Evolutionary conservation across 2,888 invertebrate species (phyloP).

Genomic region (Yponomeuta evonymella): DNA sequence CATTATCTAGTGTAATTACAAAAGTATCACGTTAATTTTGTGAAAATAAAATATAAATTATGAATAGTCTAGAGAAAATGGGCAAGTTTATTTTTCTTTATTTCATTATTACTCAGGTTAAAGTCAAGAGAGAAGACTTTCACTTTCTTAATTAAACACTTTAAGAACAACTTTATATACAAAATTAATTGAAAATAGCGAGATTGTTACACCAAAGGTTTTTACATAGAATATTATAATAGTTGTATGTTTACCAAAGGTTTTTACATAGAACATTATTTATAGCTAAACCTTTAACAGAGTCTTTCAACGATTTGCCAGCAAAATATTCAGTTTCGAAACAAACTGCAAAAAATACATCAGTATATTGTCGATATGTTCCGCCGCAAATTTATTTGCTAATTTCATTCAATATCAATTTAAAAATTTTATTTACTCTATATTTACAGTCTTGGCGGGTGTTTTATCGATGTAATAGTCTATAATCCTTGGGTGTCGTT

Average conservation of each 20-base stretch:
- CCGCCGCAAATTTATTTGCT: constrained; percentile 42
- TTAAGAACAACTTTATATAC: background rate
- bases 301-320: no score
- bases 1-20: background rate
- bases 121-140: background rate
- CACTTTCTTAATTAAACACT: background rate
- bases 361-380: constrained; percentile 69
- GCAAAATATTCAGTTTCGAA: background rate
- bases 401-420: constrained; percentile 39
- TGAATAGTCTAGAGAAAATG: background rate
- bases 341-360: background rate
- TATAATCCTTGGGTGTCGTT: constrained; percentile 52
- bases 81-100: background rate
- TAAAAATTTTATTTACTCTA: constrained; percentile 22
- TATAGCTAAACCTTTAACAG: no score
- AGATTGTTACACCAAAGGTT: no score
- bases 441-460: constrained; percentile 52
- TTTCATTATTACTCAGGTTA: background rate
- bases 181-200: no score
- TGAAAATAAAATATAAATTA: background rate
- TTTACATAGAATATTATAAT: no score
- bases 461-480: constrained; percentile 34
- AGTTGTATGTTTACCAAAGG: no score
- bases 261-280: no score
- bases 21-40: background rate